Evolutionary conservation across 2,888 invertebrate species (phyloP).

Genomic region (Argyresthia goedartella): DNA sequence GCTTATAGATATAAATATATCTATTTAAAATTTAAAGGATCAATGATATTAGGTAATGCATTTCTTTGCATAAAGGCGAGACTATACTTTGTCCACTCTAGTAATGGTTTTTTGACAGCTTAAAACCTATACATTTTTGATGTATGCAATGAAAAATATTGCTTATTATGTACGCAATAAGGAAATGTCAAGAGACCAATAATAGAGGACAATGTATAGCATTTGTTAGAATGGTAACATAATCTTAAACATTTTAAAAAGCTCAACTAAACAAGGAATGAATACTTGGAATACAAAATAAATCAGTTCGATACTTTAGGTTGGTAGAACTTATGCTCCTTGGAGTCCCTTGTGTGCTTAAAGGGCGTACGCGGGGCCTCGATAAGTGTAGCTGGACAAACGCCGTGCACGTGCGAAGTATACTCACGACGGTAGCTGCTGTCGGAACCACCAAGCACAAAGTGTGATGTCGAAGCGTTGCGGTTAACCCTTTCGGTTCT

Average conservation of each 20-base stretch:
- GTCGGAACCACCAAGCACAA: conserved; percentile 78
- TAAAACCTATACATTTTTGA: too few relatives aligned
- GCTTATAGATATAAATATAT: neutral
- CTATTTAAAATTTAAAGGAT: conserved; percentile 18
- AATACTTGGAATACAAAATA: conserved; percentile 21
- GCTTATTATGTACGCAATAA: too few relatives aligned
- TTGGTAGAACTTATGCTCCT: conserved; percentile 87
- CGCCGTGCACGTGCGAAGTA: conserved; percentile 77
- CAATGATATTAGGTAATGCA: conserved; percentile 16
- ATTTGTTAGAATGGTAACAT: conserved; percentile 35
- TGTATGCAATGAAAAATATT: too few relatives aligned
- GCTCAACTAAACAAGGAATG: conserved; percentile 35
- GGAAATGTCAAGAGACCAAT: too few relatives aligned
- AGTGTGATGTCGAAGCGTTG: conserved; percentile 75
- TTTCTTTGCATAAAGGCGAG: conserved; percentile 20
- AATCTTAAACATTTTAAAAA: conserved; percentile 18
- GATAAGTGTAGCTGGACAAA: conserved; percentile 85
- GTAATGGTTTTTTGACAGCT: too few relatives aligned
- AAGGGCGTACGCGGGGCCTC: conserved; percentile 82
- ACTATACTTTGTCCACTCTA: too few relatives aligned
- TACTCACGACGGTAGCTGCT: conserved; percentile 84
- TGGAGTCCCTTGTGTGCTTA: conserved; percentile 87
- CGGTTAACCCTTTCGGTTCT: conserved; percentile 73
- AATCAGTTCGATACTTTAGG: conserved; percentile 54
- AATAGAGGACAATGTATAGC: too few relatives aligned